A percentile compares a stretch with the other conserved stretches of the same genome.
Conservation (phyloP, 2,888 invertebrate genomes). For the Frankliniella intonsa region DNA sequence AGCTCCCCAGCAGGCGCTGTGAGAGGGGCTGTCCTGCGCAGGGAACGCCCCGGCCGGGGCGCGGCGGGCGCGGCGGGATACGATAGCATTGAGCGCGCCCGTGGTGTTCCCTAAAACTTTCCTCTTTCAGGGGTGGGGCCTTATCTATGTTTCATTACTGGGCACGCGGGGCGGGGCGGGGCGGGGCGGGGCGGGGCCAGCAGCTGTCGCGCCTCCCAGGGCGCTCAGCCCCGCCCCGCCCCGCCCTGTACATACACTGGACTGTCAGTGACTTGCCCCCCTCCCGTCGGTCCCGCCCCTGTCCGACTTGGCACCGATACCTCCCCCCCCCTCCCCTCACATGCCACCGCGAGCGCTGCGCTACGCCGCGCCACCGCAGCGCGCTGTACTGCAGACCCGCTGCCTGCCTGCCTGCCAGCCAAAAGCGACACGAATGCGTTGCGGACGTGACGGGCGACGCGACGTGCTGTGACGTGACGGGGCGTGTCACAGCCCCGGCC, state of each 20-base stretch:
- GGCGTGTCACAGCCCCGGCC: background rate
- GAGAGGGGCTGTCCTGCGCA: too few species aligned
- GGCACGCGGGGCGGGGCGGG: background rate
- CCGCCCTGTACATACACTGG: background rate
- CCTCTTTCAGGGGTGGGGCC: background rate
- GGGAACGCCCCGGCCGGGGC: background rate
- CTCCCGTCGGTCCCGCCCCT: background rate
- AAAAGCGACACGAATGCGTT: background rate
- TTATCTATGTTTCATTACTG: conserved; percentile 22
- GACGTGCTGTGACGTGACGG: background rate
- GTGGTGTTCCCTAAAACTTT: background rate
- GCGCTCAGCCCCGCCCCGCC: background rate
- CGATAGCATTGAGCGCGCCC: too few species aligned
- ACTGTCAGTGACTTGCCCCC: background rate
- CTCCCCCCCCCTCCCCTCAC: background rate
- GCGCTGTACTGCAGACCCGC: background rate
- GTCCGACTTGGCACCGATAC: background rate
- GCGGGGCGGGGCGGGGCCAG: background rate
- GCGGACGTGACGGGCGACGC: background rate
- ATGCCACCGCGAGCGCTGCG: background rate
- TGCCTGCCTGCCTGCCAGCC: background rate
- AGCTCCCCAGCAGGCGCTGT: background rate
- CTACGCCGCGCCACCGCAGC: background rate
- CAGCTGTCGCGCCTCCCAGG: conserved; percentile 12
- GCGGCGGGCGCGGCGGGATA: too few species aligned